Evolutionary conservation across 2,113 vertebrate genomes (phyloP).

Genomic region (Lasiurus borealis): DNA sequence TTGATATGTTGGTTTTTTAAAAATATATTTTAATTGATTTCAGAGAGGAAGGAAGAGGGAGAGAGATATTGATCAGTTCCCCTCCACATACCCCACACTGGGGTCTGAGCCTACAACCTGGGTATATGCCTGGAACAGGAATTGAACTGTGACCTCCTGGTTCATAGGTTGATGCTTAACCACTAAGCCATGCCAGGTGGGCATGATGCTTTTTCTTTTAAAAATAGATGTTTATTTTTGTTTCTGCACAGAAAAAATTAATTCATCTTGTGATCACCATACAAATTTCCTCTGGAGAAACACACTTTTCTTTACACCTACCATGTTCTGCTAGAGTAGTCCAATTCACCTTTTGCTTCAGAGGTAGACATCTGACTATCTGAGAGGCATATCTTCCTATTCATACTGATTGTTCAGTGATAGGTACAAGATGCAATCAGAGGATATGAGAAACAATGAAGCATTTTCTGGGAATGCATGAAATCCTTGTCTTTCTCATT

Average conservation of each 20-base stretch:
- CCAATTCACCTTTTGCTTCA: neutral
- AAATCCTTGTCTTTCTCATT: neutral
- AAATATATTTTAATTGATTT: too few relatives aligned
- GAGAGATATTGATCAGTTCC: too few relatives aligned
- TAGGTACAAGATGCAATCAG: neutral
- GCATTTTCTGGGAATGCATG: neutral
- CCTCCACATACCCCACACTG: too few relatives aligned
- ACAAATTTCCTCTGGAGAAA: neutral
- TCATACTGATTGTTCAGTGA: neutral
- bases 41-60: too few relatives aligned
- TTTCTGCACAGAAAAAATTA: neutral
- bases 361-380: neutral
- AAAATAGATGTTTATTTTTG: neutral
- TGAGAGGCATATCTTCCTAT: neutral
- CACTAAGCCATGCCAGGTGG: too few relatives aligned
- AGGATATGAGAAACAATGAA: neutral
- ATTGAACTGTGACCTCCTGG: too few relatives aligned
- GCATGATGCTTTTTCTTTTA: too few relatives aligned
- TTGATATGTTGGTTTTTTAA: neutral
- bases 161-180: too few relatives aligned
- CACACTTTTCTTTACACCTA: neutral
- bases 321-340: neutral
- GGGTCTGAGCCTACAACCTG: too few relatives aligned
- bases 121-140: too few relatives aligned
- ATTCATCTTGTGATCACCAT: neutral